Conservation (phyloP, 1,140 invertebrate species). For the Neotoxoptera formosana region DNA sequence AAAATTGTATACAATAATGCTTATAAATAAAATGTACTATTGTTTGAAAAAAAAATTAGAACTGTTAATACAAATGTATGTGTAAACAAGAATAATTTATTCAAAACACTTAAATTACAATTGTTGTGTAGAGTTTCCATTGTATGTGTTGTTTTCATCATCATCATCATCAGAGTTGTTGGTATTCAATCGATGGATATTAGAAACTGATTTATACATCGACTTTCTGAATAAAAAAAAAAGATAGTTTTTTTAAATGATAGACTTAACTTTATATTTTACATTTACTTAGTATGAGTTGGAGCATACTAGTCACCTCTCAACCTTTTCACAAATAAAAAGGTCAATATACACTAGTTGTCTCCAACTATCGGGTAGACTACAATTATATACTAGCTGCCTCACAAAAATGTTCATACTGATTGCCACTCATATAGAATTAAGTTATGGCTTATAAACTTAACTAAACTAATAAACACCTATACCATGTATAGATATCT, state of each 20-base stretch:
- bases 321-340: not conserved
- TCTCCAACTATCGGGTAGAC: too few relatives aligned
- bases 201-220: not conserved
- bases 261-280: not conserved
- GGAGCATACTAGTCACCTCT: not conserved
- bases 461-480: too few relatives aligned
- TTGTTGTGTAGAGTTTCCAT: constrained; percentile 47
- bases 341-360: not conserved
- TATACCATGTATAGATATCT: too few relatives aligned
- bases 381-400: not conserved
- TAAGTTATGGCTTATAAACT: too few relatives aligned
- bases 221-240: not conserved
- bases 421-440: not conserved
- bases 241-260: not conserved
- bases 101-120: not conserved
- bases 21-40: too few relatives aligned
- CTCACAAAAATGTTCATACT: not conserved
- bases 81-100: not conserved
- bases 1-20: not conserved
- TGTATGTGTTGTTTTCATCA: constrained; percentile 47
- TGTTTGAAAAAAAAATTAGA: not conserved
- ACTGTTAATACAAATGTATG: not conserved
- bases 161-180: constrained; percentile 1
- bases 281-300: not conserved
- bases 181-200: not conserved